Base-by-base conservation (phyloP, 2,888 invertebrate species). In the Phortica magna region DNA sequence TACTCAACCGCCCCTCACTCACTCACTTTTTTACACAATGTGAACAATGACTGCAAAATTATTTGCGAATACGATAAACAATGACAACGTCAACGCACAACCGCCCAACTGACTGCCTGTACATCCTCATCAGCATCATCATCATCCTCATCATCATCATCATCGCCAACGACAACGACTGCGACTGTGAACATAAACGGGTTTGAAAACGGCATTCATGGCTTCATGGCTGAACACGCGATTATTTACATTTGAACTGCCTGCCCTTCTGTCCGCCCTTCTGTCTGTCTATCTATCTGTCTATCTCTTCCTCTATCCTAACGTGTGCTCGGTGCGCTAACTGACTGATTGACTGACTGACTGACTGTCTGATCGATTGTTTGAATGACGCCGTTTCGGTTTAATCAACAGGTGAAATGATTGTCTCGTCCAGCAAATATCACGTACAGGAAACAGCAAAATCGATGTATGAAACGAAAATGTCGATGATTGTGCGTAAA, bases 401-500 rank as follows among this genome's bases (percentile, higher is more conserved):
- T 41, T 55, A 67, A 79, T 81, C 83, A 83, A 92, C 93, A 95
- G 95, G 95, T 92, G 95, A 95, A 89, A 96, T 97, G 96, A 95
- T 97, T 90, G 95, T 97, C 89, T 95, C 95, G 0, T 96, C 96
- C 80, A 93, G 92, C 83, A 96, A 96, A 90, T 96, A 96, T 91
- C 95, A 96, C 88, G 96, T 96, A 76, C 94, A 95, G 88, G 94
- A 94, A 84, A 92, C 93, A 17, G 93, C 93, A 76, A 94, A 95
- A 89, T 96, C 96, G 74, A 93, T 94, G 81, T 97, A 97, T 91
- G 96, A 97, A 92, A 95, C 95, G 57, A 95, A 94, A 84, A 97
- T 97, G 97, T 93, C 94, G 68, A 93, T 97, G 87, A 95, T 94
- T 73, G 95, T 98, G 81, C 93, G 95, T 67, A 94, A 94, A 84